A percentile compares a stretch with the other conserved stretches of the same genome.
Evolutionary conservation across 2,888 invertebrate genomes (phyloP).

Genomic region (Eilema griseolum): DNA sequence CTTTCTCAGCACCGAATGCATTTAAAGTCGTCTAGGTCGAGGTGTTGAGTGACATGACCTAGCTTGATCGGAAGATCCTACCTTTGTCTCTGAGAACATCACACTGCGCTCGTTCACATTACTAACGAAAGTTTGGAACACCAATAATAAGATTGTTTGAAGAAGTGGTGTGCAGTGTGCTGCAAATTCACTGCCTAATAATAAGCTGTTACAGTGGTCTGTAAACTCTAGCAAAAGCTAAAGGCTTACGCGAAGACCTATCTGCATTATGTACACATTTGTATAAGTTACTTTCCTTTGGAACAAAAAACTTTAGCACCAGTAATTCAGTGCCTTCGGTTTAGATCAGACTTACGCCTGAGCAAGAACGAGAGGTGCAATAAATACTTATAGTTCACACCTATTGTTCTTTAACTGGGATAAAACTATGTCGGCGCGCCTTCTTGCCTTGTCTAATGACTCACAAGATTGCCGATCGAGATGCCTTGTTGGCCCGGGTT

Average conservation of each 20-base stretch:
- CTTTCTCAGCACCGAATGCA: neutral
- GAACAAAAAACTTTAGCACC: neutral
- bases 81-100: neutral
- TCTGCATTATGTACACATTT: neutral
- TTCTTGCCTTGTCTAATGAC: constrained; percentile 51
- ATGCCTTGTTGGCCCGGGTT: constrained; percentile 65
- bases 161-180: neutral
- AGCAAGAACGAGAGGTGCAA: constrained; percentile 3
- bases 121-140: neutral
- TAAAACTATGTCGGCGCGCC: constrained; percentile 43
- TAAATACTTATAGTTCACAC: constrained; percentile 22
- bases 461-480: constrained; percentile 64
- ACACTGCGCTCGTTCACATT: neutral
- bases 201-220: too few species aligned
- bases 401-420: constrained; percentile 46
- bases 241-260: neutral
- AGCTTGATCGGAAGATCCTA: neutral
- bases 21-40: neutral
- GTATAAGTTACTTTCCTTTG: too few species aligned
- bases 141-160: neutral
- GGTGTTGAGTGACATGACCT: too few species aligned
- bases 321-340: neutral
- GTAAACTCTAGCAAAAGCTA: neutral
- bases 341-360: neutral
- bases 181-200: neutral